Evolutionary conservation across 2,888 invertebrate species (phyloP), one percentile per base, ranked within the genome.

Genomic region (Aspidiotus rigidus): DNA sequence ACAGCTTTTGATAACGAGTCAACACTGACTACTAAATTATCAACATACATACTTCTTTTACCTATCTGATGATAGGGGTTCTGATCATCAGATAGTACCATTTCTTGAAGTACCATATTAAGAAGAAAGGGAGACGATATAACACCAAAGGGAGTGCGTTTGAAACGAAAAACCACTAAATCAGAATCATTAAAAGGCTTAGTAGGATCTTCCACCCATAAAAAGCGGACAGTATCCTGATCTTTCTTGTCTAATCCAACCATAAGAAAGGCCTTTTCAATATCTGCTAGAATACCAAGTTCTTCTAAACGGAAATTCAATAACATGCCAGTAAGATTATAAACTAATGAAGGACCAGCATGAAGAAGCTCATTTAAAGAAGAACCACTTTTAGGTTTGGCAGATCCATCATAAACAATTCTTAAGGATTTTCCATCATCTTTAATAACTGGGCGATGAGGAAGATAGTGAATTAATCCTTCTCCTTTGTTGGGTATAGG

Each of bases 241-340:
- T 62, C 62, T 10, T 11, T 16, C 5, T 6, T 10, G 16, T 49
- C 16, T 2, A 62, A 11, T 7, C 7, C 42, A 5, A 62, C 44
- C 17, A 44, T 42, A 16, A 62, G 49, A 16, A 62, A 62, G 2
- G 62, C 62, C 11, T 62, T 62, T 16, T 62, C 62, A 1, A 62
- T 62, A 49, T 62, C 62, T 2, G 62, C 62, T 13, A 16, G n/a
- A 7, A 62, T 42, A 10, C 0, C 62, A 16, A 44, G 10, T 9
- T 13, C 11, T 16, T 44, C 7, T 2, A 62, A 11, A 16, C 62
- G 44, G 42, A 62, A 62, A 49, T 49, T 49, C 11, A 49, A 49
- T n/a, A 49, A 6, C 6, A 49, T 13, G 6, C 49, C 49, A 11
- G n/a, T n/a, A 1, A 49, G 2, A 49, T 49, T 49, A n/a, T 6